A percentile compares a stretch with the other conserved stretches of the same genome.
These are phyloP conservation scores for Ornithorhynchus anatinus DNA, from an alignment of 2,113 vertebrate species.

Conservation along the genomic window DNA sequence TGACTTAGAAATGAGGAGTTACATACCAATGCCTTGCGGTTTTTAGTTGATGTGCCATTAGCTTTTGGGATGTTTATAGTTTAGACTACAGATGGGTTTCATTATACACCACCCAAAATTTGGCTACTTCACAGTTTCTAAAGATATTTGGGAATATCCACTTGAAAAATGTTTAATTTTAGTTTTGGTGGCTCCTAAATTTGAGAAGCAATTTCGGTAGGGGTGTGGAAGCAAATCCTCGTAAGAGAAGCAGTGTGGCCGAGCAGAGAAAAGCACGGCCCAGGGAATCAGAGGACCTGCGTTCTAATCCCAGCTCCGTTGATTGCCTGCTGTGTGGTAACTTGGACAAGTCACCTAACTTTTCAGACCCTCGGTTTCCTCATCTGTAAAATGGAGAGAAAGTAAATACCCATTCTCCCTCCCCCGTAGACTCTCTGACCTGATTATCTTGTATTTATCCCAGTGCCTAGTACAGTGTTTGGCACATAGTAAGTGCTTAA, in stretches of 20 bases:
- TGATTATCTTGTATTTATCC: too few relatives aligned
- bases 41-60: background rate
- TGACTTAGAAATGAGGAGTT: background rate
- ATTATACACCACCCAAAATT: background rate
- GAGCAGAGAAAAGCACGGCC: background rate
- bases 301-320: background rate
- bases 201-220: background rate
- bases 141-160: background rate
- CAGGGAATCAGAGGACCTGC: background rate
- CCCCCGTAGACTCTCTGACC: too few relatives aligned
- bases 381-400: too few relatives aligned
- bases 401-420: too few relatives aligned
- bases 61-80: background rate
- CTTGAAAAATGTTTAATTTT: background rate
- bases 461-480: too few relatives aligned
- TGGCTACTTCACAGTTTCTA: background rate
- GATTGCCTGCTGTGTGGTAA: background rate
- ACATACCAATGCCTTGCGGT: fast-evolving
- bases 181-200: background rate
- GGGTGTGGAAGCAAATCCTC: background rate
- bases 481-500: too few relatives aligned
- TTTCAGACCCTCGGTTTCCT: too few relatives aligned
- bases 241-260: background rate
- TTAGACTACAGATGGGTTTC: background rate
- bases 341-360: background rate